These are phyloP conservation scores for Coreoperca whiteheadi DNA, from an alignment of 2,113 vertebrate genomes.

Conservation along the genomic window DNA sequence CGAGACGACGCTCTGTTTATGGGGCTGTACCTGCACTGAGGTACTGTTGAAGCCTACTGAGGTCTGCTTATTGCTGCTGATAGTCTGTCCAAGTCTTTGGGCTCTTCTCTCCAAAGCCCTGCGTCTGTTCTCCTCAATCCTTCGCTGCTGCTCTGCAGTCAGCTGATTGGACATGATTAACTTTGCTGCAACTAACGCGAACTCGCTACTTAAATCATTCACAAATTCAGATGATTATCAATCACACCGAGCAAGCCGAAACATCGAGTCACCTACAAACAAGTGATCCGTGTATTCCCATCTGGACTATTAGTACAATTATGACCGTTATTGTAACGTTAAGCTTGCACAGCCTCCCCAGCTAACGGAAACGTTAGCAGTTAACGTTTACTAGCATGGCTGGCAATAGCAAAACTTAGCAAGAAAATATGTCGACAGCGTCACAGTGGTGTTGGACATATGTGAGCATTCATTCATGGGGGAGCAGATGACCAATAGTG, in stretches of 20 bases:
- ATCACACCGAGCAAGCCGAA: not conserved
- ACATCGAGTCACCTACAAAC: not conserved
- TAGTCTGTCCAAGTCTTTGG: conserved; percentile 83
- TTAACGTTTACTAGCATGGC: conserved; percentile 41
- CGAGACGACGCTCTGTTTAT: not conserved
- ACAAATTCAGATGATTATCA: not conserved
- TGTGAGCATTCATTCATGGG: accelerated
- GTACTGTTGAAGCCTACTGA: not conserved
- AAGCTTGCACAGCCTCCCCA: not conserved
- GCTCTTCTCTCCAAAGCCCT: conserved; percentile 93
- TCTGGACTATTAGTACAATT: not conserved
- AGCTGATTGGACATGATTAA: conserved; percentile 88
- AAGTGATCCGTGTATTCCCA: not conserved
- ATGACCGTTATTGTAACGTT: too few relatives aligned
- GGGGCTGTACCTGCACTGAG: conserved; percentile 26
- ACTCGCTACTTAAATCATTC: not conserved
- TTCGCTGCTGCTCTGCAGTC: conserved; percentile 91
- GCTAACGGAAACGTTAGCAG: conserved; percentile 29
- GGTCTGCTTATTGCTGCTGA: conserved; percentile 29
- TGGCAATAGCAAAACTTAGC: not conserved
- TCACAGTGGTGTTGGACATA: not conserved
- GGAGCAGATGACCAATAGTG: accelerated
- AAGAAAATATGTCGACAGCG: not conserved
- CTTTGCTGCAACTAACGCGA: conserved; percentile 4
- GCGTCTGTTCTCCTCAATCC: conserved; percentile 93